A percentile compares a stretch with the other conserved stretches of the same genome.
phyloP scores from a whole-genome alignment of 2,113 vertebrate genomes.

The Circaetus cinerascens region DNA sequence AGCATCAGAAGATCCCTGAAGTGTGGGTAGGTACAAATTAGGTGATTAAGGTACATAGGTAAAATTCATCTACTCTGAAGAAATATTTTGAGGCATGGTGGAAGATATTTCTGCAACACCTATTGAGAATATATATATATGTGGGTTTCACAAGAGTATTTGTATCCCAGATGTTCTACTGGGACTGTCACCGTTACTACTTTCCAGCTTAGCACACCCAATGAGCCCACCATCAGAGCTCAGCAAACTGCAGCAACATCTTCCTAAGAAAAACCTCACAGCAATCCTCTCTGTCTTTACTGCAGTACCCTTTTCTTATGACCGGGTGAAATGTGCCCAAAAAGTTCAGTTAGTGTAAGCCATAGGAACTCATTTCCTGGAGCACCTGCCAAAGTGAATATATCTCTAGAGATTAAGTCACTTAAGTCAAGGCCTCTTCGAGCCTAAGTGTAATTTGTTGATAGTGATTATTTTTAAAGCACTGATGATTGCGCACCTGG shows the following conservation, averaged over 20 bases:
- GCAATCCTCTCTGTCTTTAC: not conserved
- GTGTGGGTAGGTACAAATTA: not conserved
- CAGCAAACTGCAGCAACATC: not conserved
- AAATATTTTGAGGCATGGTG: not conserved
- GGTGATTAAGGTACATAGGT: not conserved
- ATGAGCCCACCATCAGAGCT: not conserved
- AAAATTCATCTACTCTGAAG: not conserved
- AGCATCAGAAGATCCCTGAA: not conserved
- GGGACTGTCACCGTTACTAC: not conserved
- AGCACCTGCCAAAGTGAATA: not conserved
- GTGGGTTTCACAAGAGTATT: not conserved
- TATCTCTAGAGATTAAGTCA: not conserved
- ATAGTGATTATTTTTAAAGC: constrained; percentile 29
- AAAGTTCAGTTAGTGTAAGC: not conserved
- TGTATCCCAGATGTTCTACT: not conserved
- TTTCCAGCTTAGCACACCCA: not conserved
- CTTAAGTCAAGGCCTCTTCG: not conserved
- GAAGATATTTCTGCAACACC: not conserved
- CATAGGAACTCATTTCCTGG: not conserved
- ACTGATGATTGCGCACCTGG: not conserved
- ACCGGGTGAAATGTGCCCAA: fast-evolving
- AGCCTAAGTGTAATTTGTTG: constrained; percentile 16
- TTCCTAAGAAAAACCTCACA: not conserved
- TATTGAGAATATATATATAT: not conserved
- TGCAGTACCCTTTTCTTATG: not conserved